phyloP scores from a whole-genome alignment of 2,797 vertebrate genomes.

The Tiaroga cobitis region DNA sequence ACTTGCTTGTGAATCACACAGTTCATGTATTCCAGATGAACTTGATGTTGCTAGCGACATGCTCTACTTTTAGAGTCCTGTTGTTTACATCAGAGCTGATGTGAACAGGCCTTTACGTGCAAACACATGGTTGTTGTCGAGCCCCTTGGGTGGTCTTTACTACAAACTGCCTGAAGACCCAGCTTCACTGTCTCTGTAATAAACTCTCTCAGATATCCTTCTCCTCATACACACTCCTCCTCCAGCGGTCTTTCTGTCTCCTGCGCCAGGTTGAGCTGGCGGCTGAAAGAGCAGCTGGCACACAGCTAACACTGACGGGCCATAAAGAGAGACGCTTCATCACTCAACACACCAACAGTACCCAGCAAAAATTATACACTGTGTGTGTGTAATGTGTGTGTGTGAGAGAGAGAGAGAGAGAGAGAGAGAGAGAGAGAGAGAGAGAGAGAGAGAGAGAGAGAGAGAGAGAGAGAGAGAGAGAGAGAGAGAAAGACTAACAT shows the following conservation, averaged over 20 bases:
- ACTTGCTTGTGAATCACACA: neutral
- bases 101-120: conserved; percentile 16
- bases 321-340: conserved; percentile 31
- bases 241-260: neutral
- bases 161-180: neutral
- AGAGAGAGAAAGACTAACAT: conserved; percentile 16
- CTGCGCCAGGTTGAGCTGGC: conserved; percentile 22
- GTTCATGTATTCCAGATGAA: neutral
- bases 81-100: neutral
- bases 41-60: neutral
- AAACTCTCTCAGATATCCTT: conserved; percentile 25
- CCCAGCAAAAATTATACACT: conserved; percentile 22
- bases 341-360: conserved; percentile 44
- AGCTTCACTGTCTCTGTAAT: conserved; percentile 18
- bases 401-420: neutral
- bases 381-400: neutral
- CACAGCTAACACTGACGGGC: conserved; percentile 37
- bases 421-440: neutral
- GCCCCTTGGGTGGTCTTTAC: conserved; percentile 32
- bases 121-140: neutral
- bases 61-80: neutral
- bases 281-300: conserved; percentile 43
- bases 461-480: neutral
- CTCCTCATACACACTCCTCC: conserved; percentile 20
- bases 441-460: neutral